These are phyloP conservation scores for Procambarus virginalis DNA, from an alignment of 1,140 invertebrate genomes.

Conservation along the genomic window DNA sequence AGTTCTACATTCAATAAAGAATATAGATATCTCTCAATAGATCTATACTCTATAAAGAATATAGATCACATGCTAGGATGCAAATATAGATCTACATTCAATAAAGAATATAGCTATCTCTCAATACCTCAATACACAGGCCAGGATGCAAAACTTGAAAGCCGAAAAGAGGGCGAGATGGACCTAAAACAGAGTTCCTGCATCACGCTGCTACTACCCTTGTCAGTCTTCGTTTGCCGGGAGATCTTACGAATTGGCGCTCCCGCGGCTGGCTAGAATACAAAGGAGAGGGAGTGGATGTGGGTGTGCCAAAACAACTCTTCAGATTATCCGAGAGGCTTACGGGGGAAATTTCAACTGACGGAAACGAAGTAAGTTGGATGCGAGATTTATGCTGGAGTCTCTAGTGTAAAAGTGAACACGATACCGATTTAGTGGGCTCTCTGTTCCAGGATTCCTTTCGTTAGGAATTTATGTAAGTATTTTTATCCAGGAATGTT, in stretches of 20 bases:
- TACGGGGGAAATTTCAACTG: background rate
- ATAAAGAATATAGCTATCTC: background rate
- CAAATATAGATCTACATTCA: background rate
- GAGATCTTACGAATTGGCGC: background rate
- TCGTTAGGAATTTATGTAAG: background rate
- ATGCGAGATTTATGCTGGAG: background rate
- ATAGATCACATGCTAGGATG: background rate
- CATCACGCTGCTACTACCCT: background rate
- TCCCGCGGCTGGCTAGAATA: background rate
- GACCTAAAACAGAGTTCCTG: background rate
- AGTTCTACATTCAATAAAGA: background rate
- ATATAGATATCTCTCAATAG: background rate
- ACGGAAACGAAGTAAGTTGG: background rate
- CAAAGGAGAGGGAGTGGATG: background rate
- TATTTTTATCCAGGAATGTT: too few relatives aligned
- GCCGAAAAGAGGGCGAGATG: background rate
- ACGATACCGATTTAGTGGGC: background rate
- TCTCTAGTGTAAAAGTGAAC: background rate
- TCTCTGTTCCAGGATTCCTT: background rate
- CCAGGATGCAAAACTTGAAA: background rate
- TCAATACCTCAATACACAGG: too few relatives aligned
- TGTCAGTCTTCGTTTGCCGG: background rate
- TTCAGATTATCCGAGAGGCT: background rate
- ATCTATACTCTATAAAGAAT: background rate
- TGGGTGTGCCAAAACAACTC: background rate